Evolutionary conservation across 2,888 invertebrate genomes (phyloP).

Genomic region (Macrosoma leucophasiata): DNA sequence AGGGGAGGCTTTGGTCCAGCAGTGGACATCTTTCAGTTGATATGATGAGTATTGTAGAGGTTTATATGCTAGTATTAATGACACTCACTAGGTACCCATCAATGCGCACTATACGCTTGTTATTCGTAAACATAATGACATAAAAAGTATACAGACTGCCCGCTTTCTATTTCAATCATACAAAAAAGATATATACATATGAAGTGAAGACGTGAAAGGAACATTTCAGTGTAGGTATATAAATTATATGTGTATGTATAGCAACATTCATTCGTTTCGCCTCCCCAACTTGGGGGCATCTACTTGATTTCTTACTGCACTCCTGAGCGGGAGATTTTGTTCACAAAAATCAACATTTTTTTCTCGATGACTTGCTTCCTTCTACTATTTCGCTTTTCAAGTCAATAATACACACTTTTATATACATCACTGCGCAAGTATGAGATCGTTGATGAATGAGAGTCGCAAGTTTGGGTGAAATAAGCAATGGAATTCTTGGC

Average conservation of each 20-base stretch:
- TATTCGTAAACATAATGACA: no score
- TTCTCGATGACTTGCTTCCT: slow-evolving; percentile 40
- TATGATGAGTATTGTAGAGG: no score
- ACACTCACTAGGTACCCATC: no score
- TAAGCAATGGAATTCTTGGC: slow-evolving; percentile 36
- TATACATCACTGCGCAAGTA: slow-evolving; percentile 32
- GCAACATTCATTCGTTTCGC: no score
- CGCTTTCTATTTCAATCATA: no score
- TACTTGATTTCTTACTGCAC: slow-evolving; percentile 56
- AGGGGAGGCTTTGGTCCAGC: no score
- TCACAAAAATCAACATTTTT: slow-evolving; percentile 61
- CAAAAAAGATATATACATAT: not conserved
- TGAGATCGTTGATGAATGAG: not conserved
- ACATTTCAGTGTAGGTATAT: slow-evolving; percentile 1
- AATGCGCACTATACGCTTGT: no score
- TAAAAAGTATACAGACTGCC: no score
- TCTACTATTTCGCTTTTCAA: no score
- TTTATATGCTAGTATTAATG: no score
- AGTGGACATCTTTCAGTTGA: no score
- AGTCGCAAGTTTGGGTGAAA: not conserved
- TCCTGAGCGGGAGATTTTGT: slow-evolving; percentile 45
- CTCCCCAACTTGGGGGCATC: slow-evolving; percentile 25
- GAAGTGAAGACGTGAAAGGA: slow-evolving; percentile 6
- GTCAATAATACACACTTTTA: no score
- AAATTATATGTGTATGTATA: slow-evolving; percentile 14